Conservation (phyloP, 2,888 invertebrate genomes). For the Epistrophe grossulariae region DNA sequence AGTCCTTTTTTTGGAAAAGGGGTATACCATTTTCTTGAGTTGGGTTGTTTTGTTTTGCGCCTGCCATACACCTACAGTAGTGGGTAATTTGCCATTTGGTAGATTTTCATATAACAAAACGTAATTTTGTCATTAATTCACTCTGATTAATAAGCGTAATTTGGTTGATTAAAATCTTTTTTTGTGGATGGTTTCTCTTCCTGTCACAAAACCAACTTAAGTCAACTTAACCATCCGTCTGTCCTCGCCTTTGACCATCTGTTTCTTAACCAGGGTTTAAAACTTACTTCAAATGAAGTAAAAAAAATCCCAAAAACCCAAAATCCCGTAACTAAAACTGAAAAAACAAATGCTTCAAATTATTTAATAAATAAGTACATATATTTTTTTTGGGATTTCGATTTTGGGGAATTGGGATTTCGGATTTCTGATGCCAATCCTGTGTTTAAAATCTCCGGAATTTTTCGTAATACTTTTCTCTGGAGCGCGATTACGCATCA, state of each 20-base stretch:
- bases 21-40: conserved; percentile 12
- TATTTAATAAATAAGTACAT: too few species aligned
- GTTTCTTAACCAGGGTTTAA: conserved; percentile 1
- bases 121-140: conserved; percentile 78
- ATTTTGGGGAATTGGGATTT: too few species aligned
- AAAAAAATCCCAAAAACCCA: too few species aligned
- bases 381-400: too few species aligned
- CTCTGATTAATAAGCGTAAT: conserved; percentile 77
- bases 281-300: not conserved
- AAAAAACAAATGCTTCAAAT: too few species aligned
- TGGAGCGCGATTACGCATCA: too few species aligned
- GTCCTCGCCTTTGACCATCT: not conserved
- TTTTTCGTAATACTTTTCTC: too few species aligned
- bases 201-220: too few species aligned
- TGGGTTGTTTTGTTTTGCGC: conserved; percentile 13
- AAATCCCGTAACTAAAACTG: too few species aligned
- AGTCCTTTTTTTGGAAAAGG: conserved; percentile 24
- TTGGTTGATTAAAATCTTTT: conserved; percentile 77
- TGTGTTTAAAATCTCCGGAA: too few species aligned
- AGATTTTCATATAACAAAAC: conserved; percentile 67
- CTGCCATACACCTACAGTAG: conserved; percentile 6
- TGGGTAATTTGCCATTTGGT: conserved; percentile 66
- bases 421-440: too few species aligned
- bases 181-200: conserved; percentile 39
- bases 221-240: not conserved